These are phyloP conservation scores for Dreissena polymorpha DNA, from an alignment of 1,140 invertebrate genomes.

Conservation along the genomic window DNA sequence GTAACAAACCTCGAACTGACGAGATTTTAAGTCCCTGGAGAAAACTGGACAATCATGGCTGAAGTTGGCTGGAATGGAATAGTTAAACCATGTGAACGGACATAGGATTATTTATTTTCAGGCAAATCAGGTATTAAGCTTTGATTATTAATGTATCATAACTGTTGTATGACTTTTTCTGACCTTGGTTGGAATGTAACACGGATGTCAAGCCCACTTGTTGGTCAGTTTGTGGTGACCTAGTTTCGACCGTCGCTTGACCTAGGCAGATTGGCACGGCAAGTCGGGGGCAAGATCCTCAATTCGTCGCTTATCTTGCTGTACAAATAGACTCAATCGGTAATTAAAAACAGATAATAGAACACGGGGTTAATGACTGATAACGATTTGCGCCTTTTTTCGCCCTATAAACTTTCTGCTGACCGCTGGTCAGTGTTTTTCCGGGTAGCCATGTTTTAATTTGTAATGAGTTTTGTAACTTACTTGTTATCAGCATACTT, in stretches of 20 bases:
- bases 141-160: too few relatives aligned
- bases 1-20: constrained; percentile 56
- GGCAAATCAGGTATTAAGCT: too few relatives aligned
- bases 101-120: not conserved
- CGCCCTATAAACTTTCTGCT: not conserved
- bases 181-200: not conserved
- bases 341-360: constrained; percentile 26
- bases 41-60: constrained; percentile 50
- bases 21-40: constrained; percentile 51
- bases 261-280: constrained; percentile 53
- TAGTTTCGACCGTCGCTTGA: constrained; percentile 55
- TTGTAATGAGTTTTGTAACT: not conserved
- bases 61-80: constrained; percentile 29
- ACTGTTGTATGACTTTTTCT: too few relatives aligned
- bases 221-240: constrained; percentile 50
- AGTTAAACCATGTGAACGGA: constrained; percentile 44
- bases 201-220: constrained; percentile 46
- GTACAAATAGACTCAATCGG: constrained; percentile 30
- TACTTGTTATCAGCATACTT: too few relatives aligned
- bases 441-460: constrained; percentile 55
- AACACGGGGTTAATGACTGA: constrained; percentile 38
- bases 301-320: constrained; percentile 14
- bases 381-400: constrained; percentile 7
- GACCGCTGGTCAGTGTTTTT: constrained; percentile 41
- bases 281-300: constrained; percentile 27